These are phyloP conservation scores for Ascidia mentula DNA, from an alignment of 23 tunicate genomes.

Conservation along the genomic window DNA sequence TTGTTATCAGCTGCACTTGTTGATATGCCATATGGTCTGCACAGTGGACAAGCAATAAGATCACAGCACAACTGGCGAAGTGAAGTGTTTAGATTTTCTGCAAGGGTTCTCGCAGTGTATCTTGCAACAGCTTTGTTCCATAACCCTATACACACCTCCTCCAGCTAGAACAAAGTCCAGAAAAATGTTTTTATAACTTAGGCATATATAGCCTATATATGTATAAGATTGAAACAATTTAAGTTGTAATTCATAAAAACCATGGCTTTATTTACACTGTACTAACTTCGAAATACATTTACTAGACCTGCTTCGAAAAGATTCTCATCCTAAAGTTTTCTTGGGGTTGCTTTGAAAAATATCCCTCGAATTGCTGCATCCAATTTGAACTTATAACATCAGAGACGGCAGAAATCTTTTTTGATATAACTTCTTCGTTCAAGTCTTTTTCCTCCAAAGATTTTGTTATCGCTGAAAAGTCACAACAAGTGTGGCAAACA, in stretches of 20 bases:
- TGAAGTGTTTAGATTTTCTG: conserved; percentile 10
- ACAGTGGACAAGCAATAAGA: conserved; percentile 38
- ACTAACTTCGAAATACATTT: too few relatives aligned
- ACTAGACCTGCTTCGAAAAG: background rate
- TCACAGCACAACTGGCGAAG: conserved; percentile 71
- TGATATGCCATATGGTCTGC: background rate
- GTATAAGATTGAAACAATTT: background rate
- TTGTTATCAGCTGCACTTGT: background rate
- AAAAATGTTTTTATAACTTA: background rate
- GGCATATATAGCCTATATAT: background rate
- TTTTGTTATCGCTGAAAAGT: background rate
- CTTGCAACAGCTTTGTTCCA: conserved; percentile 69
- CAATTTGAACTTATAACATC: background rate
- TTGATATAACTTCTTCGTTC: background rate
- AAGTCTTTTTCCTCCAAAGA: background rate
- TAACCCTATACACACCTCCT: conserved; percentile 39
- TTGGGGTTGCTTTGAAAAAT: background rate
- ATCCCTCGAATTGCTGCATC: background rate
- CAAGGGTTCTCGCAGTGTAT: conserved; percentile 33
- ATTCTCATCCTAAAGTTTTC: conserved; percentile 1
- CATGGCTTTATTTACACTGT: too few relatives aligned
- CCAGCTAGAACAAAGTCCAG: conserved; percentile 34
- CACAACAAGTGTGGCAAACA: background rate
- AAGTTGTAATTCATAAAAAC: too few relatives aligned
- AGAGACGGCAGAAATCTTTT: background rate